Evolutionary conservation across 2,797 vertebrate genomes (phyloP).

Genomic region (Epinephelus malabaricus): DNA sequence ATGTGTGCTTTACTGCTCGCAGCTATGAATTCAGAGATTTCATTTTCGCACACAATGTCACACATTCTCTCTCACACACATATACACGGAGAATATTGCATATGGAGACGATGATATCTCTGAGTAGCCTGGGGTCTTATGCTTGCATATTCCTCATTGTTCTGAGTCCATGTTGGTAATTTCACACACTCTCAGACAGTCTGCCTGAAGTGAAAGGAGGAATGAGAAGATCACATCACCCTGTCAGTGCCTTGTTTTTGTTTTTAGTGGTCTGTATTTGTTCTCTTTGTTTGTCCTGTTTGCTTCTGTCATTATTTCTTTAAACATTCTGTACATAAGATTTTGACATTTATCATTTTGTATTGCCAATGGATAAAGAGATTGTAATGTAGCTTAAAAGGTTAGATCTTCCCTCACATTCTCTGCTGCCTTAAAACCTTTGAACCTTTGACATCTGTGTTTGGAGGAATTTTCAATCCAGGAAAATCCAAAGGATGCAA

Average conservation of each 20-base stretch:
- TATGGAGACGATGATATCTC: conserved; percentile 43
- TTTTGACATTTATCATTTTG: no score
- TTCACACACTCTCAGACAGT: conserved; percentile 59
- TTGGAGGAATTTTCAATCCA: no score
- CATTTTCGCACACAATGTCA: conserved; percentile 46
- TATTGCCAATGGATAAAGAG: no score
- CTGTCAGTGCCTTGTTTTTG: neutral
- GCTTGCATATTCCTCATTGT: conserved; percentile 35
- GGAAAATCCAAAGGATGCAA: no score
- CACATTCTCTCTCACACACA: conserved; percentile 6
- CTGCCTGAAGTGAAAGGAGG: conserved; percentile 37
- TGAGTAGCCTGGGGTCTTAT: conserved; percentile 48
- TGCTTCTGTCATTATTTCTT: no score
- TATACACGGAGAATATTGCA: conserved; percentile 35
- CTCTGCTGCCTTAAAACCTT: no score
- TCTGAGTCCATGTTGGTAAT: conserved; percentile 58
- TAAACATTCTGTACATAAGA: no score
- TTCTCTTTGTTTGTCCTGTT: no score
- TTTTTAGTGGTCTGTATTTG: no score
- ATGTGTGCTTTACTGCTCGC: conserved; percentile 56
- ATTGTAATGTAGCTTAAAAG: no score
- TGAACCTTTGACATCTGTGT: no score
- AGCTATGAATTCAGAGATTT: conserved; percentile 63
- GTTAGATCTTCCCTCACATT: no score
- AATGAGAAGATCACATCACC: conserved; percentile 25